Percentiles rank a stretch among this genome's conserved stretches.
Evolutionary conservation across 2,797 vertebrate genomes (phyloP).

Genomic region (Cyprinodon diabolis): DNA sequence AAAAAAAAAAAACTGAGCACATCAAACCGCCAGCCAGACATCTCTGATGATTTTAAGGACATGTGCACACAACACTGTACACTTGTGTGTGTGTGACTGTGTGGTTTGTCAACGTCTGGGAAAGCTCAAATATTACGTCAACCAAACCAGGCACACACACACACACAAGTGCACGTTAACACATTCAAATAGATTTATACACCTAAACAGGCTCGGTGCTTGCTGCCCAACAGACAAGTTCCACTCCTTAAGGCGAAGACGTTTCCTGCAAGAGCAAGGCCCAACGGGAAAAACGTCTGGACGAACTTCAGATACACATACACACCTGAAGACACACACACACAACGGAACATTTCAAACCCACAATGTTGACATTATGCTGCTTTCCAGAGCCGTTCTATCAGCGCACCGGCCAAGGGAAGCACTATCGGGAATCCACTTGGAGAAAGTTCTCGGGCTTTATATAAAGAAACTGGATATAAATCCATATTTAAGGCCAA

Average conservation of each 20-base stretch:
- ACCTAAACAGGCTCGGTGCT: constrained; percentile 27
- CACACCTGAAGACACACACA: constrained; percentile 46
- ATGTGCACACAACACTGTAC: constrained; percentile 21
- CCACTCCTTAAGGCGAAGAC: constrained; percentile 67
- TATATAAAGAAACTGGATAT: constrained; percentile 33
- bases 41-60: constrained; percentile 52
- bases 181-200: constrained; percentile 33
- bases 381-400: constrained; percentile 65
- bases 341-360: constrained; percentile 72
- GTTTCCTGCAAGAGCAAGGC: constrained; percentile 61
- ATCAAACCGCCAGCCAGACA: constrained; percentile 45
- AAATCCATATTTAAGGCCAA: constrained; percentile 31
- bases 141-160: constrained; percentile 26
- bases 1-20: constrained; percentile 59
- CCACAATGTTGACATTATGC: constrained; percentile 80
- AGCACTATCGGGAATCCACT: constrained; percentile 52
- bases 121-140: constrained; percentile 76
- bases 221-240: constrained; percentile 54
- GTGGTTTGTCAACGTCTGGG: constrained; percentile 66
- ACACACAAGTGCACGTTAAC: constrained; percentile 26
- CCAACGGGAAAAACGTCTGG: constrained; percentile 68
- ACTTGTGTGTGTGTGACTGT: constrained; percentile 28
- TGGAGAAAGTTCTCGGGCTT: constrained; percentile 30
- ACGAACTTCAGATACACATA: constrained; percentile 64
- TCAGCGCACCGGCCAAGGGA: constrained; percentile 55